phyloP scores from a whole-genome alignment of 2,888 invertebrate species.

The Pollenia angustigena region DNA sequence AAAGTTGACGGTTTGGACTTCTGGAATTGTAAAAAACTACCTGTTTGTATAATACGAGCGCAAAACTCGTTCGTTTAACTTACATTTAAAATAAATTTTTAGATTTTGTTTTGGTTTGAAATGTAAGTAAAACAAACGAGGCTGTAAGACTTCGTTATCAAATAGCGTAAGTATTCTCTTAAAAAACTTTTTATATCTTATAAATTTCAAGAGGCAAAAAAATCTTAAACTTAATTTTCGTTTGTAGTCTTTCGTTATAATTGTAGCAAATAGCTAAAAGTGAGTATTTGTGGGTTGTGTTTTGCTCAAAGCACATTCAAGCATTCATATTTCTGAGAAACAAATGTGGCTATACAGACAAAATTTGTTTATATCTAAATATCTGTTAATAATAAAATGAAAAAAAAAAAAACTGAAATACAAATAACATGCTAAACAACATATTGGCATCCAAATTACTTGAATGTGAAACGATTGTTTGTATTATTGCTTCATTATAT shows the following conservation, averaged over 20 bases:
- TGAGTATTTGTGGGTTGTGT: background rate
- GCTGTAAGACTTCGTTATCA: too few relatives aligned
- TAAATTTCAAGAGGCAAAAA: too few relatives aligned
- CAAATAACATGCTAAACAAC: constrained; percentile 49
- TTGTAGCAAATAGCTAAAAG: background rate
- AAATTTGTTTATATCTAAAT: constrained; percentile 54
- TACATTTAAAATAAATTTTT: too few relatives aligned
- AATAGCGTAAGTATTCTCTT: too few relatives aligned
- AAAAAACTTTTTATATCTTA: too few relatives aligned
- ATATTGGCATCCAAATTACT: constrained; percentile 43
- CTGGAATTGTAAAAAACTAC: too few relatives aligned
- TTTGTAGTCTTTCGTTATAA: background rate
- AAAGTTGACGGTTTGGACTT: background rate
- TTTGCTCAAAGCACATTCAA: background rate
- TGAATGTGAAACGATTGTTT: constrained; percentile 46
- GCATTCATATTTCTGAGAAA: background rate
- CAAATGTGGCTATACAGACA: background rate
- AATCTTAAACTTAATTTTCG: background rate
- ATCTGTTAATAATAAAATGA: background rate
- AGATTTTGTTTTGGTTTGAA: too few relatives aligned
- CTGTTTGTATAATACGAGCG: too few relatives aligned
- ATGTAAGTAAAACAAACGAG: too few relatives aligned
- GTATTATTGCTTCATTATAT: constrained; percentile 66
- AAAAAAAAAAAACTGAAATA: background rate
- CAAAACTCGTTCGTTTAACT: too few relatives aligned